These are phyloP conservation scores for Myotis myotis DNA, from an alignment of 2,797 vertebrate genomes.

Conservation along the genomic window DNA sequence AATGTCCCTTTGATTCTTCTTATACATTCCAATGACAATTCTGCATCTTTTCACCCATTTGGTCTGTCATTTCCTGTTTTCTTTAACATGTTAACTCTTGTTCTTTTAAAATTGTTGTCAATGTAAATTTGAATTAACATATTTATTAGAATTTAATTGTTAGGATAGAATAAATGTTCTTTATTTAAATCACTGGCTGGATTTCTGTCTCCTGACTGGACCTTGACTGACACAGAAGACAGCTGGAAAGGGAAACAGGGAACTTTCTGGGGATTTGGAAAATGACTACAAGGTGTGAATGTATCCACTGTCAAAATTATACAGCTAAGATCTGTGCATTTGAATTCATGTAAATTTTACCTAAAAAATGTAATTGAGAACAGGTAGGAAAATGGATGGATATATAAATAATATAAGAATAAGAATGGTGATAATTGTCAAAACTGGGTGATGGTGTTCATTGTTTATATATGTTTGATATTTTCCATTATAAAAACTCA, in stretches of 20 bases:
- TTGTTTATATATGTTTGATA: conserved; percentile 1
- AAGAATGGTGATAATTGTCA: not conserved
- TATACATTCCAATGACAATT: not conserved
- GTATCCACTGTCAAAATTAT: not conserved
- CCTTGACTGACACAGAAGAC: not conserved
- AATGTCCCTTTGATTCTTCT: conserved; percentile 20
- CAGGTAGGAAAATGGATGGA: not conserved
- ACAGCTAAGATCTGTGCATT: not conserved
- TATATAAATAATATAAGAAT: not conserved
- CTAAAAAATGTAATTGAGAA: not conserved
- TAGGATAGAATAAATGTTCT: not conserved
- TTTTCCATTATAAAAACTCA: conserved; percentile 12
- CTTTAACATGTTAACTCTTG: not conserved
- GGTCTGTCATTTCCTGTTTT: conserved; percentile 11
- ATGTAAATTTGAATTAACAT: not conserved
- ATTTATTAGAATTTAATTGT: not conserved
- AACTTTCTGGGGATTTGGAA: not conserved
- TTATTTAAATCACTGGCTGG: not conserved
- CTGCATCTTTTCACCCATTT: conserved; percentile 1
- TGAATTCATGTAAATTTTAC: not conserved
- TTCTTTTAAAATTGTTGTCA: conserved; percentile 38
- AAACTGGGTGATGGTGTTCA: not conserved
- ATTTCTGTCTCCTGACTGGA: not conserved
- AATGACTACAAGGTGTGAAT: not conserved
- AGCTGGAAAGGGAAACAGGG: not conserved